These are phyloP conservation scores for Lumbricus terrestris DNA, from an alignment of 2,888 invertebrate genomes.

Conservation along the genomic window DNA sequence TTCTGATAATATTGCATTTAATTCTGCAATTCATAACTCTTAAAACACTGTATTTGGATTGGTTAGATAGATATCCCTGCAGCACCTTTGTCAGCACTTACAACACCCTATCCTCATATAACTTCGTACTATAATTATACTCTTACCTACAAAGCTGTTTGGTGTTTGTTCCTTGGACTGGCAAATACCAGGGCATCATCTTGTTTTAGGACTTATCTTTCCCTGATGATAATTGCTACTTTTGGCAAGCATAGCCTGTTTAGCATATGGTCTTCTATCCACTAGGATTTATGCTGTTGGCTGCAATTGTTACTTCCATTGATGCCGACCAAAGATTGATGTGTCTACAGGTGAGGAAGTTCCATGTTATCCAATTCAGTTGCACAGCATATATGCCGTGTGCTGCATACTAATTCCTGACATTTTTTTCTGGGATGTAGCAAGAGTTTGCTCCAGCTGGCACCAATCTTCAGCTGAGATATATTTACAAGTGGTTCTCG, in stretches of 20 bases:
- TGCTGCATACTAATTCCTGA: not conserved
- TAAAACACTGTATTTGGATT: too few species aligned
- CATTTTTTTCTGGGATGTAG: not conserved
- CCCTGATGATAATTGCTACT: not conserved
- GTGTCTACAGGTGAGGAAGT: not conserved
- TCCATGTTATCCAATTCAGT: not conserved
- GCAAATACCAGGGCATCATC: not conserved
- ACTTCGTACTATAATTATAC: too few species aligned
- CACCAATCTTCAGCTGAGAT: not conserved
- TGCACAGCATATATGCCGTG: not conserved
- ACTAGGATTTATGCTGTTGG: not conserved
- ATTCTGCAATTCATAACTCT: too few species aligned
- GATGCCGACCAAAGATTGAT: not conserved
- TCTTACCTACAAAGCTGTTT: too few species aligned
- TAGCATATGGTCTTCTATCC: not conserved
- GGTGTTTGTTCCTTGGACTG: not conserved
- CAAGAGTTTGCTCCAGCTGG: not conserved
- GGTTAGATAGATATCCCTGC: too few species aligned
- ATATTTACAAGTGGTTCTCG: slow-evolving; percentile 3
- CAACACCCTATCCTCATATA: too few species aligned
- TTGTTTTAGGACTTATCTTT: not conserved
- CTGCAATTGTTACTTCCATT: not conserved
- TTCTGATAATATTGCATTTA: too few species aligned
- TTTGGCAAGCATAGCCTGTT: not conserved
- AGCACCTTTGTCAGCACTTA: too few species aligned